A percentile compares a stretch with the other conserved stretches of the same genome.
Conservation (phyloP, 2,113 vertebrate genomes). For the Megaceryle torquata region DNA sequence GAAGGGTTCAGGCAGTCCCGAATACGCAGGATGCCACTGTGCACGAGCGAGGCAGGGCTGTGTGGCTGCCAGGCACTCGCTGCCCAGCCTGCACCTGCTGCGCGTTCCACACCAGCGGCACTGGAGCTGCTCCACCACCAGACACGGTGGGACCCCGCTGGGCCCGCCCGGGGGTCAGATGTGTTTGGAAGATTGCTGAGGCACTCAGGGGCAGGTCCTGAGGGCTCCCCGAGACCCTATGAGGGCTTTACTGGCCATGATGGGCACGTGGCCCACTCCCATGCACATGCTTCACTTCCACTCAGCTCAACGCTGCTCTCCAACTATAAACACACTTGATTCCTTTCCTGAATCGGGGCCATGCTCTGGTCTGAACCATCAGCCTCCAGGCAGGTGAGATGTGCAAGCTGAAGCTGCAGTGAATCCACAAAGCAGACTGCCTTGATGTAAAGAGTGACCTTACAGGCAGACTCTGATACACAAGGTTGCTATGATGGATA, state of each 20-base stretch:
- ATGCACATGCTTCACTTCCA: background rate
- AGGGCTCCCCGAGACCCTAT: background rate
- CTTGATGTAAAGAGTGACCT: background rate
- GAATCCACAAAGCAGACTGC: background rate
- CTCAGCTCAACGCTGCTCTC: background rate
- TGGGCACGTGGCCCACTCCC: background rate
- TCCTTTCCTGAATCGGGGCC: background rate
- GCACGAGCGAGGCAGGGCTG: background rate
- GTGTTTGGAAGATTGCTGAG: background rate
- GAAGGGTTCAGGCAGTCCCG: accelerated
- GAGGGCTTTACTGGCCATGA: background rate
- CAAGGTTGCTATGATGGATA: background rate
- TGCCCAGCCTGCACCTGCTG: background rate
- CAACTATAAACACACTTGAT: accelerated
- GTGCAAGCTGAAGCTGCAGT: background rate
- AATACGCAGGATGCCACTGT: background rate
- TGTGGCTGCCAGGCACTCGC: background rate
- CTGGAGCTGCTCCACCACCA: background rate
- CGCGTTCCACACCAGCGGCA: accelerated
- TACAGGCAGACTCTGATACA: background rate
- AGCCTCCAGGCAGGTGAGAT: background rate
- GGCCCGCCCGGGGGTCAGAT: background rate
- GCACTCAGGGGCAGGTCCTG: background rate
- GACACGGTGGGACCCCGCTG: background rate
- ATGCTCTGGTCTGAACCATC: accelerated